Conservation (phyloP, 2,113 vertebrate species). For the Nestor notabilis region DNA sequence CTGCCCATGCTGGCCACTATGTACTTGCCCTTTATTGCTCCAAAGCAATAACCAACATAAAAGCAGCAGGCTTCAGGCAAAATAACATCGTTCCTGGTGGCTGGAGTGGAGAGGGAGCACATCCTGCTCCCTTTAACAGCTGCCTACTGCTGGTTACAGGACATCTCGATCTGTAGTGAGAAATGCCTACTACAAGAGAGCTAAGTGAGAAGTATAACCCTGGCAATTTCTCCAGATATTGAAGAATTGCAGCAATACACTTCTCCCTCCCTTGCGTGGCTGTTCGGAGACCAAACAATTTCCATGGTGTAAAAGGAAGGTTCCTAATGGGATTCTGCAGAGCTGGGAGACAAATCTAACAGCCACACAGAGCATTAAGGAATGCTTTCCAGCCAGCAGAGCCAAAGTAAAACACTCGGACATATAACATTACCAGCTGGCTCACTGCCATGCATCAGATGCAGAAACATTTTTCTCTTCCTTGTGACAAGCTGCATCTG, state of each 20-base stretch:
- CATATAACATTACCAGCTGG: constrained; percentile 37
- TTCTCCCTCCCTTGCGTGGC: not conserved
- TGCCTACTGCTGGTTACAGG: not conserved
- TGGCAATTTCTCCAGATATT: not conserved
- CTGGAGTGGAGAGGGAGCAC: not conserved
- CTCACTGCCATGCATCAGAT: constrained; percentile 23
- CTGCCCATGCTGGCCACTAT: not conserved
- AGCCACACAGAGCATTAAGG: constrained; percentile 20
- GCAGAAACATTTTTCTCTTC: constrained; percentile 9
- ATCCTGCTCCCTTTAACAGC: not conserved
- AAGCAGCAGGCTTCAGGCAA: not conserved
- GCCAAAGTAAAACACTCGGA: constrained; percentile 28
- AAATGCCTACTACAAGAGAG: not conserved
- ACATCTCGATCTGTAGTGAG: not conserved
- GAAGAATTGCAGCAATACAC: constrained; percentile 42
- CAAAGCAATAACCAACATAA: not conserved
- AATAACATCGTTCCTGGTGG: rapidly evolving
- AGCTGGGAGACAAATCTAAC: constrained; percentile 50
- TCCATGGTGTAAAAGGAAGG: not conserved
- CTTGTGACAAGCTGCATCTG: constrained; percentile 43
- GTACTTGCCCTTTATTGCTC: not conserved
- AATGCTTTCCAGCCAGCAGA: constrained; percentile 41
- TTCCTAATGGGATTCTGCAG: constrained; percentile 61
- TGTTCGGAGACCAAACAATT: not conserved
- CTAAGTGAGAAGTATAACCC: not conserved